Evolutionary conservation across 2,113 vertebrate species (phyloP).

Genomic region (Pipa parva): DNA sequence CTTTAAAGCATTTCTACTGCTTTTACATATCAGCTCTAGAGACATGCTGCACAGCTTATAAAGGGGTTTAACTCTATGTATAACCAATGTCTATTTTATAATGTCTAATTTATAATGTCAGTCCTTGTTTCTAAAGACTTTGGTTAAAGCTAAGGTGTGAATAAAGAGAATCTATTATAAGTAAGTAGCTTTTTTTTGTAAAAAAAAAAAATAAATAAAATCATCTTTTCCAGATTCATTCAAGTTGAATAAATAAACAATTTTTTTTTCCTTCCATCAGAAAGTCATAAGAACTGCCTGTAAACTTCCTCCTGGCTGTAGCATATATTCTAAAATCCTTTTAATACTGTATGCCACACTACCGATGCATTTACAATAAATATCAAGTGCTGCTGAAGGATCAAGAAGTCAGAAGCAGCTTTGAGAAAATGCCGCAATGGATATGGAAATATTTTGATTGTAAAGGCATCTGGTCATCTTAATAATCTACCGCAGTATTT

Average conservation of each 20-base stretch:
- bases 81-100: not conserved
- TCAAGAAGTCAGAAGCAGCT: slow-evolving; percentile 26
- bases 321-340: slow-evolving; percentile 43
- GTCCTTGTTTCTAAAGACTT: not conserved
- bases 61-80: no score
- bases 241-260: slow-evolving; percentile 50
- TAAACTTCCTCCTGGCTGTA: slow-evolving; percentile 39
- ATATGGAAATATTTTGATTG: slow-evolving; percentile 43
- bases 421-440: not conserved
- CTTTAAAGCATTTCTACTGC: not conserved
- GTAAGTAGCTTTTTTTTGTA: slow-evolving; percentile 48
- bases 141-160: not conserved
- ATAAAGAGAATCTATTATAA: slow-evolving; percentile 33
- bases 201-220: slow-evolving; percentile 53
- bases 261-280: slow-evolving; percentile 36
- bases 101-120: not conserved
- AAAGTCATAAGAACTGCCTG: slow-evolving; percentile 48
- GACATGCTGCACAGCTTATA: no score
- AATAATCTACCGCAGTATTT: slow-evolving; percentile 47
- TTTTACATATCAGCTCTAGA: not conserved
- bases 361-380: slow-evolving; percentile 43
- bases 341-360: slow-evolving; percentile 31
- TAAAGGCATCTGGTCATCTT: slow-evolving; percentile 45
- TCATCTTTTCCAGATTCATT: slow-evolving; percentile 56
- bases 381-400: slow-evolving; percentile 33